Percentiles rank a stretch among this genome's conserved stretches.
Evolutionary conservation across 1,140 invertebrate genomes (phyloP).

Genomic region (Lasioglossum albipes): DNA sequence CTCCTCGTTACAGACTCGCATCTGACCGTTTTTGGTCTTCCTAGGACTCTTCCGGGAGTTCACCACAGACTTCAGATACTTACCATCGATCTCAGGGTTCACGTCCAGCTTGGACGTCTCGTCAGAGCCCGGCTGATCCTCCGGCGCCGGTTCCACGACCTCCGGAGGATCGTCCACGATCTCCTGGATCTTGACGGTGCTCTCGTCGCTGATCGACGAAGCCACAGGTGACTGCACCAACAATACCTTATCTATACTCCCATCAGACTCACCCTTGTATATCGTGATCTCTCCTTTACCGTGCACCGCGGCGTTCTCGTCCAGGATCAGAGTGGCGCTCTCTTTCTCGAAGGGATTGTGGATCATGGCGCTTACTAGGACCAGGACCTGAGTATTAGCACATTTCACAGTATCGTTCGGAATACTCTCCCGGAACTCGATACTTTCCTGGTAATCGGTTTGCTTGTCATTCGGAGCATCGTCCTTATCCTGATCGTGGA

Average conservation of each 20-base stretch:
- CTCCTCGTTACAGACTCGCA: conserved; percentile 10
- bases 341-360: conserved; percentile 39
- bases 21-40: conserved; percentile 53
- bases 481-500: not conserved
- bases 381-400: conserved; percentile 27
- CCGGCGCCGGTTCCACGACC: not conserved
- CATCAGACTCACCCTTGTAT: conserved; percentile 34
- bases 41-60: conserved; percentile 74
- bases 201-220: conserved; percentile 31
- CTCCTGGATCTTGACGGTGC: conserved; percentile 38
- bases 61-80: conserved; percentile 75
- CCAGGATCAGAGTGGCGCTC: conserved; percentile 27
- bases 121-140: not conserved
- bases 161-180: conserved; percentile 30
- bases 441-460: not conserved
- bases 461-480: not conserved
- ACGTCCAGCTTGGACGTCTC: conserved; percentile 48
- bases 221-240: conserved; percentile 31
- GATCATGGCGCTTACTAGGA: conserved; percentile 38
- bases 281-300: conserved; percentile 31
- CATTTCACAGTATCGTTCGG: conserved; percentile 10
- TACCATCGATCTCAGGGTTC: conserved; percentile 73
- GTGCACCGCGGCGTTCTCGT: conserved; percentile 26
- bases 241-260: conserved; percentile 29
- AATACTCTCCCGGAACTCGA: not conserved